Conservation (phyloP, 2,797 vertebrate genomes). For the Macropus fuliginosus region DNA sequence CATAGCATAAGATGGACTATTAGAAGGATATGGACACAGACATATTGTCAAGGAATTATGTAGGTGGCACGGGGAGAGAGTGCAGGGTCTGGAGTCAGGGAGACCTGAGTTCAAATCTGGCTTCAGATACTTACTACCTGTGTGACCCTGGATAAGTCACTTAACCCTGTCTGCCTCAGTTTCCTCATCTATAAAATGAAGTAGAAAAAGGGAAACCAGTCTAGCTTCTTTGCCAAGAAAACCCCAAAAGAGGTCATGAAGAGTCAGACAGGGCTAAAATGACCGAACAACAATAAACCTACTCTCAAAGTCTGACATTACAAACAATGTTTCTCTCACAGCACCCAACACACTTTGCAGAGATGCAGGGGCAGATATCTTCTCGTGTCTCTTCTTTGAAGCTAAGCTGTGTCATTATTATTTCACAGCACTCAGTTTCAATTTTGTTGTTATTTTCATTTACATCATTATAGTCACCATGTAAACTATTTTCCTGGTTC, state of each 20-base stretch:
- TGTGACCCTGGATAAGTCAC: background rate
- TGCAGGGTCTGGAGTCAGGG: too few species aligned
- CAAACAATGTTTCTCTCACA: too few species aligned
- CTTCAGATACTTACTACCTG: background rate
- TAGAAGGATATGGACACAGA: background rate
- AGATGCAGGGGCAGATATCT: background rate
- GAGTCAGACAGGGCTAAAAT: background rate
- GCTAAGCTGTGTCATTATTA: background rate
- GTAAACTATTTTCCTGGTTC: background rate
- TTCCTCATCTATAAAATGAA: background rate
- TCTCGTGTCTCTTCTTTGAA: background rate
- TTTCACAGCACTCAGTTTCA: background rate
- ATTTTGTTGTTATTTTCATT: background rate
- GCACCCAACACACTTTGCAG: background rate
- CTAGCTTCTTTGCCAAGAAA: background rate
- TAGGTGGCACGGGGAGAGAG: background rate
- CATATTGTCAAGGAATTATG: background rate
- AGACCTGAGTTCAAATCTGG: background rate
- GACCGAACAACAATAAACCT: background rate
- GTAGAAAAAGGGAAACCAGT: background rate
- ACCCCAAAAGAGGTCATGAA: background rate
- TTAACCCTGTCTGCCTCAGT: background rate
- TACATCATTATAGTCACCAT: background rate
- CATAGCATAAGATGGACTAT: background rate
- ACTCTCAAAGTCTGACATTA: background rate